A percentile compares a stretch with the other conserved stretches of the same genome.
Conservation (phyloP, 2,888 invertebrate species). For the Drosophila quinaria region DNA sequence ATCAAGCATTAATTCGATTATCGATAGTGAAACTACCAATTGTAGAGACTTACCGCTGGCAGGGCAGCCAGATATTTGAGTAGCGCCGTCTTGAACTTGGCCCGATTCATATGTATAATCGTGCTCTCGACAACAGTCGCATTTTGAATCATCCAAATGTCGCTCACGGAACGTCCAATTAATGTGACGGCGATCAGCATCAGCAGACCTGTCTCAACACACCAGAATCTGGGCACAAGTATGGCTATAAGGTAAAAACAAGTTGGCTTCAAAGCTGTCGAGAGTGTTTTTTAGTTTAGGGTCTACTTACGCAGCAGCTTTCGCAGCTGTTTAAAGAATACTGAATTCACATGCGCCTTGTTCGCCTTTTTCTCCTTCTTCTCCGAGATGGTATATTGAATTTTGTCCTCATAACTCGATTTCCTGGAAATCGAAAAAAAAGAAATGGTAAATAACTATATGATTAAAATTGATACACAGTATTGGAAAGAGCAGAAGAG, state of each 20-base stretch:
- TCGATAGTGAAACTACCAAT: no score
- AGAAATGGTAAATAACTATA: no score
- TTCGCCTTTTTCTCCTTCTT: constrained; percentile 87
- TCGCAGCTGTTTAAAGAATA: constrained; percentile 90
- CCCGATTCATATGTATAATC: constrained; percentile 94
- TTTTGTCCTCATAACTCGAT: constrained; percentile 89
- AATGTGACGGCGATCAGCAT: constrained; percentile 92
- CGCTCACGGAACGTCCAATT: constrained; percentile 95
- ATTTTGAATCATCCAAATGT: constrained; percentile 98
- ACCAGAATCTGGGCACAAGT: constrained; percentile 92
- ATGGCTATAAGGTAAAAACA: constrained; percentile 86
- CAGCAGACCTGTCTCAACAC: constrained; percentile 91
- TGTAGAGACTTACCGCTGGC: constrained; percentile 90
- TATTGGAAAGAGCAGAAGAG: neutral
- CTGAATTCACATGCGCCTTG: constrained; percentile 91
- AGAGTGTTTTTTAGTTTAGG: neutral
- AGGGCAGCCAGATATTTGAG: constrained; percentile 93
- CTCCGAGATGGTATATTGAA: constrained; percentile 93
- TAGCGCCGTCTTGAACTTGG: constrained; percentile 91
- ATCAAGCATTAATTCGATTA: neutral
- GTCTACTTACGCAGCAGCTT: constrained; percentile 87
- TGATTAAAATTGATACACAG: neutral
- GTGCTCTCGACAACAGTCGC: constrained; percentile 97
- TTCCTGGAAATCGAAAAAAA: constrained; percentile 83
- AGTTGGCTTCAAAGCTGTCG: neutral